Evolutionary conservation across 1,140 invertebrate genomes (phyloP).

Genomic region (Formica selysi): DNA sequence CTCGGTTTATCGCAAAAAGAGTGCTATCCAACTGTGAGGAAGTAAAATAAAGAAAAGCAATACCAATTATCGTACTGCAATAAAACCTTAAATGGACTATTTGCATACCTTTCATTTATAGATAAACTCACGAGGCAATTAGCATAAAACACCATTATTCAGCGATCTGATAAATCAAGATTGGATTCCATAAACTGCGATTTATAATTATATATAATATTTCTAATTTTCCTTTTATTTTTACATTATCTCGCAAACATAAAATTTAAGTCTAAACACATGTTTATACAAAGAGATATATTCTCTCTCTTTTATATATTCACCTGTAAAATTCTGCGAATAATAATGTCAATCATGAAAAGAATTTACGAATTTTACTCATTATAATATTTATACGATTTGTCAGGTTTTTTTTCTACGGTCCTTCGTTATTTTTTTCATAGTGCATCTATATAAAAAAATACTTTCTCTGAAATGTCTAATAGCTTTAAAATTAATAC

Average conservation of each 20-base stretch:
- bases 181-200: neutral
- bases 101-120: neutral
- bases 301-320: neutral
- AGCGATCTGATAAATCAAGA: neutral
- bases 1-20: slow-evolving; percentile 13
- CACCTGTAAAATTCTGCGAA: neutral
- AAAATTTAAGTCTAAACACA: too few species aligned
- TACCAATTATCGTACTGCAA: neutral
- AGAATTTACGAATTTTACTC: neutral
- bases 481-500: neutral
- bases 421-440: neutral
- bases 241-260: neutral
- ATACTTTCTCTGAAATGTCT: neutral
- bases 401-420: neutral
- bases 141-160: slow-evolving; percentile 9
- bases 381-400: neutral
- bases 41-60: neutral
- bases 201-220: too few species aligned
- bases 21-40: neutral
- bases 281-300: too few species aligned
- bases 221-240: slow-evolving; percentile 7
- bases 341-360: neutral
- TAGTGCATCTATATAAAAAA: neutral
- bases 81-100: neutral
- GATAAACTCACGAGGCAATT: neutral